phyloP scores from a whole-genome alignment of 2,888 invertebrate species.

The Heliconius erato region DNA sequence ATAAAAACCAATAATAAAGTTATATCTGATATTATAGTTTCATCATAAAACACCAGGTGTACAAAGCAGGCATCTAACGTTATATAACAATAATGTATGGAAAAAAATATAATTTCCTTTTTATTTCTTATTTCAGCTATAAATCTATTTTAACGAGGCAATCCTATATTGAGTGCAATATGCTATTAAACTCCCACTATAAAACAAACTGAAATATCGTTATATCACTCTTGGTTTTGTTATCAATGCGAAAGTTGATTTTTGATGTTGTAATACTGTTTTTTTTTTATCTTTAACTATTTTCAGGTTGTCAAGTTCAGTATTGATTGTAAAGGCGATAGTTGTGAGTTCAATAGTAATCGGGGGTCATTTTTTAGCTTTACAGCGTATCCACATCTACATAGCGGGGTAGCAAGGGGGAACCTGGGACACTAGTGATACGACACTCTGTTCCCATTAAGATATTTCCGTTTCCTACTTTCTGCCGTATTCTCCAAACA shows the following conservation, averaged over 20 bases:
- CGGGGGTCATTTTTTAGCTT: too few relatives aligned
- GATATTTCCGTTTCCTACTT: too few relatives aligned
- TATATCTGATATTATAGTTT: background rate
- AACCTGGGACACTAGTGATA: too few relatives aligned
- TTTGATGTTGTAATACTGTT: background rate
- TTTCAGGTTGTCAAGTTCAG: too few relatives aligned
- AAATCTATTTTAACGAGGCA: slow-evolving; percentile 49
- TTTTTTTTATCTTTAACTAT: too few relatives aligned
- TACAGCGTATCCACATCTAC: too few relatives aligned
- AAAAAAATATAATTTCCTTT: slow-evolving; percentile 21
- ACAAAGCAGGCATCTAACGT: background rate
- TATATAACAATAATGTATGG: slow-evolving; percentile 20
- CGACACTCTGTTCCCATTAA: too few relatives aligned
- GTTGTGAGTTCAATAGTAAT: background rate
- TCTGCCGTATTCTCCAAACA: too few relatives aligned
- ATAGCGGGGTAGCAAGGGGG: too few relatives aligned
- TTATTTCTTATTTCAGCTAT: slow-evolving; percentile 36
- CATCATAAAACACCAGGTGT: slow-evolving; percentile 39
- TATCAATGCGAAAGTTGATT: background rate
- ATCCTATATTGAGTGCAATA: slow-evolving; percentile 37
- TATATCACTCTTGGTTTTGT: background rate
- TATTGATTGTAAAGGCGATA: background rate
- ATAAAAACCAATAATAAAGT: background rate
- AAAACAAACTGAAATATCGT: slow-evolving; percentile 7
- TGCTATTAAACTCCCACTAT: slow-evolving; percentile 44